A percentile compares a stretch with the other conserved stretches of the same genome.
phyloP scores from a whole-genome alignment of 1,140 invertebrate genomes.

The Lysiphlebus fabarum region DNA sequence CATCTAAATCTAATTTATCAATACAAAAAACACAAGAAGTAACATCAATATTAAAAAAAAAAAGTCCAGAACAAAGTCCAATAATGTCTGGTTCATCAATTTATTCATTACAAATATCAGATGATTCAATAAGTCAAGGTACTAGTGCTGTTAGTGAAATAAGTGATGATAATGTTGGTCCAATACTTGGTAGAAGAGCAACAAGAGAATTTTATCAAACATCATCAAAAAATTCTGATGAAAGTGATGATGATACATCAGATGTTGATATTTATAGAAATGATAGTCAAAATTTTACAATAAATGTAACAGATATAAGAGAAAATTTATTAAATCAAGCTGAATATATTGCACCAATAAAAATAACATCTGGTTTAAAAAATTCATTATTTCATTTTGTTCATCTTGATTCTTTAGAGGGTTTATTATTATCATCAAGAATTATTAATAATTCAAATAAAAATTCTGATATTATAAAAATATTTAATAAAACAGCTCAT shows the following conservation, averaged over 20 bases:
- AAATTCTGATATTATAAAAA: slow-evolving; percentile 61
- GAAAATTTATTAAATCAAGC: slow-evolving; percentile 70
- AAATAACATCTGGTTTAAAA: slow-evolving; percentile 63
- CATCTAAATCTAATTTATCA: slow-evolving; percentile 30
- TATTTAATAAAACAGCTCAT: slow-evolving; percentile 66
- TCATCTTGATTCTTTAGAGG: slow-evolving; percentile 64
- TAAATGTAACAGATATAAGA: slow-evolving; percentile 68
- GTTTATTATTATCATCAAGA: slow-evolving; percentile 63
- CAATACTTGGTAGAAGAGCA: slow-evolving; percentile 62
- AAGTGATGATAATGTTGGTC: slow-evolving; percentile 59
- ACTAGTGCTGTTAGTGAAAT: slow-evolving; percentile 60
- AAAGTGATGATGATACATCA: slow-evolving; percentile 50
- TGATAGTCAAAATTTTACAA: slow-evolving; percentile 62
- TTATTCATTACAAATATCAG: slow-evolving; percentile 54
- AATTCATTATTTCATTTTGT: slow-evolving; percentile 70
- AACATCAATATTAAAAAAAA: slow-evolving; percentile 59
- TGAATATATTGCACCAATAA: slow-evolving; percentile 62
- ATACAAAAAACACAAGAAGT: slow-evolving; percentile 48
- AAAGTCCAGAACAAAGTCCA: slow-evolving; percentile 57
- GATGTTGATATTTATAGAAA: slow-evolving; percentile 58
- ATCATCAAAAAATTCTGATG: slow-evolving; percentile 49
- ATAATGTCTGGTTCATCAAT: slow-evolving; percentile 43
- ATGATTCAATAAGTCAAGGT: slow-evolving; percentile 59
- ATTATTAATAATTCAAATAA: slow-evolving; percentile 44
- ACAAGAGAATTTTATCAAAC: slow-evolving; percentile 57